Evolutionary conservation across 2,113 vertebrate genomes (phyloP).

Genomic region (Himantopus leucocephalus): DNA sequence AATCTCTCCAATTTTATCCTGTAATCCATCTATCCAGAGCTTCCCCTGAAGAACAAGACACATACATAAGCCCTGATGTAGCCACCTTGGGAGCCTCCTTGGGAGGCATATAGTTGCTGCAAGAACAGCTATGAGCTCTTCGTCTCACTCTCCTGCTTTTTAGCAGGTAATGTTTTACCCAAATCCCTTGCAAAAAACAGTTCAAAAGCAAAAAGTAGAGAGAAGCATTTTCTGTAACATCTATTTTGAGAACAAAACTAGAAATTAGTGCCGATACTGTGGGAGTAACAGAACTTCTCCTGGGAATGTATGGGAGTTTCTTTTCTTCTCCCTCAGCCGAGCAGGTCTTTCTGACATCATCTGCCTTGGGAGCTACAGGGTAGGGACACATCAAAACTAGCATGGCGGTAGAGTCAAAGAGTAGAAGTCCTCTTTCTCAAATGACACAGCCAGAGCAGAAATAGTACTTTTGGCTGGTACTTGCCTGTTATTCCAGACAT

Average conservation of each 20-base stretch:
- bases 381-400: background rate
- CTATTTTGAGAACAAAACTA: background rate
- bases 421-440: background rate
- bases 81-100: background rate
- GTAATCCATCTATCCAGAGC: background rate
- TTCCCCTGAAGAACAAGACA: background rate
- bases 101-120: background rate
- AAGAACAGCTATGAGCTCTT: background rate
- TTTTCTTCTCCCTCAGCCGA: background rate
- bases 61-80: fast-evolving
- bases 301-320: background rate
- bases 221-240: background rate
- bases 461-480: background rate
- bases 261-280: background rate
- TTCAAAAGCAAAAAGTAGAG: background rate
- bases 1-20: background rate
- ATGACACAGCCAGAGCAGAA: background rate
- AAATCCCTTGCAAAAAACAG: background rate
- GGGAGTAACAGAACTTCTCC: background rate
- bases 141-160: background rate
- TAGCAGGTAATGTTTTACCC: background rate
- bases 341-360: background rate
- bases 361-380: background rate
- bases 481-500: background rate
- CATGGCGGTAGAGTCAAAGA: background rate